A percentile compares a stretch with the other conserved stretches of the same genome.
Evolutionary conservation across 2,888 invertebrate genomes (phyloP).

Genomic region (Hirtodrosophila confusa): DNA sequence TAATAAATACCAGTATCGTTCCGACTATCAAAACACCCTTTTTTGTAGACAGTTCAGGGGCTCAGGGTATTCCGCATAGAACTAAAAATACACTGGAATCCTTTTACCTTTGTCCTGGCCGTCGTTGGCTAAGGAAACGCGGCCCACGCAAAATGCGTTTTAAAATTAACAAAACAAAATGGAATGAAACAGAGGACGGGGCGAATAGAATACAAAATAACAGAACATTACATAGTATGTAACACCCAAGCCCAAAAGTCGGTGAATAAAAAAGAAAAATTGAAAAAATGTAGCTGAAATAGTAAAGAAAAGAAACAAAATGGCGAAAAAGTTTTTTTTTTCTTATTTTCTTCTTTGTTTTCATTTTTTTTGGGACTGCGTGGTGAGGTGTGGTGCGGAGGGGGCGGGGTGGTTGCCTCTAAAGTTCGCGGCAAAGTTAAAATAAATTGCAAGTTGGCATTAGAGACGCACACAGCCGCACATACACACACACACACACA

Average conservation of each 20-base stretch:
- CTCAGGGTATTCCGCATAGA: too few relatives aligned
- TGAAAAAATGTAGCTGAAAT: constrained; percentile 67
- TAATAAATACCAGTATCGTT: too few relatives aligned
- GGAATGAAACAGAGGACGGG: not conserved
- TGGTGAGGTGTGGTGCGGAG: not conserved
- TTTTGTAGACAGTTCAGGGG: too few relatives aligned
- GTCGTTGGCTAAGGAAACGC: constrained; percentile 42
- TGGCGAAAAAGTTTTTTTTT: constrained; percentile 62
- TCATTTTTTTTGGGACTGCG: constrained; percentile 20
- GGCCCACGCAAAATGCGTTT: constrained; percentile 59
- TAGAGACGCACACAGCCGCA: constrained; percentile 69
- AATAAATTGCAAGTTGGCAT: constrained; percentile 79
- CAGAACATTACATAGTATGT: constrained; percentile 10
- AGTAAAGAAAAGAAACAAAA: constrained; percentile 74
- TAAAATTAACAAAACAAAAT: constrained; percentile 51
- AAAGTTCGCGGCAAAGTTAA: constrained; percentile 79
- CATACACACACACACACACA: constrained; percentile 30
- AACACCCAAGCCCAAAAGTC: constrained; percentile 41
- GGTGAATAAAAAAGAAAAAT: constrained; percentile 22
- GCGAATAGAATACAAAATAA: not conserved
- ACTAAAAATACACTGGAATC: constrained; percentile 64
- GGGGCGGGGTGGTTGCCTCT: constrained; percentile 48
- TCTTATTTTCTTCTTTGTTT: constrained; percentile 37
- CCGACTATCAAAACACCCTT: too few relatives aligned
- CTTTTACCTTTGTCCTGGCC: constrained; percentile 53